These are phyloP conservation scores for Aphaenogaster ashmeadi DNA, from an alignment of 1,140 invertebrate species.

Conservation along the genomic window DNA sequence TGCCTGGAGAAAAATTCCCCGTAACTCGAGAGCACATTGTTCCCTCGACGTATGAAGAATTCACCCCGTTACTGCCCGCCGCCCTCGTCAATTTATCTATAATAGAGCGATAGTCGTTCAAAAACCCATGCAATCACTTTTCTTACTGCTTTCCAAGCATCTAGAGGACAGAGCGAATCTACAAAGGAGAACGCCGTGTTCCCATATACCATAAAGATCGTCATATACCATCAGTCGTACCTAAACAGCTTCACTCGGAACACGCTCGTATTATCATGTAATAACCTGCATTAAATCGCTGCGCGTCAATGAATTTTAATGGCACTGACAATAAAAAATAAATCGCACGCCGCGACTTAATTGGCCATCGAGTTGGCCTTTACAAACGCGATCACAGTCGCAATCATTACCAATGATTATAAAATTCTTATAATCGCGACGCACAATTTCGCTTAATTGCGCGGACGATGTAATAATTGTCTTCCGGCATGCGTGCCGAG, in stretches of 20 bases:
- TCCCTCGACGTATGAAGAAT: conserved; percentile 50
- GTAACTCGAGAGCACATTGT: conserved; percentile 63
- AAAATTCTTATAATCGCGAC: conserved; percentile 7
- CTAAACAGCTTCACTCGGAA: neutral
- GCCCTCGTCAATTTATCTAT: conserved; percentile 38
- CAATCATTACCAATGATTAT: neutral
- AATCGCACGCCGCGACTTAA: neutral
- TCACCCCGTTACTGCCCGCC: conserved; percentile 25
- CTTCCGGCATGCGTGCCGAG: conserved; percentile 43
- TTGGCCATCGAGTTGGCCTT: neutral
- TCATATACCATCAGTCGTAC: neutral
- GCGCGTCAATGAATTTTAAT: neutral
- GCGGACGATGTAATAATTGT: conserved; percentile 37
- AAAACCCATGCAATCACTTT: conserved; percentile 10
- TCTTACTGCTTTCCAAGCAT: neutral
- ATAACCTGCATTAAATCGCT: neutral
- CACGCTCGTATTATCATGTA: neutral
- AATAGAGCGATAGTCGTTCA: conserved; percentile 35
- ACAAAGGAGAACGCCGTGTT: neutral
- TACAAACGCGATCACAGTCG: neutral
- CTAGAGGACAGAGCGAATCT: neutral
- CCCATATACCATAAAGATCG: neutral
- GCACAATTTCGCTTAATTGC: conserved; percentile 56
- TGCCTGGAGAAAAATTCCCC: conserved; percentile 52
- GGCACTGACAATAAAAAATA: neutral